A percentile compares a stretch with the other conserved stretches of the same genome.
These are phyloP conservation scores for Caenorhabditis uteleia DNA, from an alignment of 2,888 invertebrate species.

Conservation along the genomic window DNA sequence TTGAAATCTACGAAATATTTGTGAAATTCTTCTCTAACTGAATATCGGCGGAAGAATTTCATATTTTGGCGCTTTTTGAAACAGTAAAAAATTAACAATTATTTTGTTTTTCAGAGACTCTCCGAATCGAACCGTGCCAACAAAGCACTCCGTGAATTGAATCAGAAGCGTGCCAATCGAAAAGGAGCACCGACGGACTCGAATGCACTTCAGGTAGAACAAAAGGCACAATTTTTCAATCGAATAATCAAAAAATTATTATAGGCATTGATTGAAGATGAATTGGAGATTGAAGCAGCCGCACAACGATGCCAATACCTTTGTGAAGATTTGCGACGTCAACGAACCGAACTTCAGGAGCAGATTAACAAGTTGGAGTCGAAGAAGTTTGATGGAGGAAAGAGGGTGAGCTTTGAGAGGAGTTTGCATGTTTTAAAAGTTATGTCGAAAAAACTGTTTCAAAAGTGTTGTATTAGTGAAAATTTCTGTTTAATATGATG, in stretches of 20 bases:
- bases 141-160: slow-evolving; percentile 28
- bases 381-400: slow-evolving; percentile 15
- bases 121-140: slow-evolving; percentile 30
- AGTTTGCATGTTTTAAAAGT: too few relatives aligned
- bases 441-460: too few relatives aligned
- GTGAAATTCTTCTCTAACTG: too few relatives aligned
- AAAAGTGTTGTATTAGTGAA: too few relatives aligned
- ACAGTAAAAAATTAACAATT: too few relatives aligned
- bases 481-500: too few relatives aligned
- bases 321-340: slow-evolving; percentile 24
- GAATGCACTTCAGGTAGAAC: slow-evolving; percentile 18
- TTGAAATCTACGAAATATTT: too few relatives aligned
- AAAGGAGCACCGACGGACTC: slow-evolving; percentile 20
- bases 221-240: background rate
- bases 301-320: slow-evolving; percentile 18
- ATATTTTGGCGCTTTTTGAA: too few relatives aligned
- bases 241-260: background rate
- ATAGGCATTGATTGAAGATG: slow-evolving; percentile 26
- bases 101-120: slow-evolving; percentile 18
- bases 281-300: slow-evolving; percentile 25
- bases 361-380: slow-evolving; percentile 22
- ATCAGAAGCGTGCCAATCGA: slow-evolving; percentile 24
- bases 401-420: slow-evolving; percentile 23
- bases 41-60: background rate
- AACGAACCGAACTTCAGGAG: slow-evolving; percentile 16